A percentile compares a stretch with the other conserved stretches of the same genome.
Conservation (phyloP, 2,113 vertebrate species). For the Tinamus guttatus region DNA sequence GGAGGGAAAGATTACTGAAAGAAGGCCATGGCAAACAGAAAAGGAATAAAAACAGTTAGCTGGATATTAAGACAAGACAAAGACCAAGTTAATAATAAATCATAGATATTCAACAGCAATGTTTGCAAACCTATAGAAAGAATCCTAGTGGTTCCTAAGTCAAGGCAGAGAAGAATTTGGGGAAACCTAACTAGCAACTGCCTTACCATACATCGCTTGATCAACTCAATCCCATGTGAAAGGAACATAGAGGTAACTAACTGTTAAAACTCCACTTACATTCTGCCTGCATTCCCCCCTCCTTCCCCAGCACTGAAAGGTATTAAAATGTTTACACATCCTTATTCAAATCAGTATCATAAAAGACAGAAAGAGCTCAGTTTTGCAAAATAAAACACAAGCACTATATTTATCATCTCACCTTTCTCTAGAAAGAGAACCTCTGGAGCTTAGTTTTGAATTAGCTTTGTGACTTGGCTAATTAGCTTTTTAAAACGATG, state of each 20-base stretch:
- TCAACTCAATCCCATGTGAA: neutral
- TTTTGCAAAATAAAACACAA: neutral
- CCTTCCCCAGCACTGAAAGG: neutral
- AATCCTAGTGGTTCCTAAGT: neutral
- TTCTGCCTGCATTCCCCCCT: neutral
- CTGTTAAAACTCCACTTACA: neutral
- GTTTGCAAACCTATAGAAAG: neutral
- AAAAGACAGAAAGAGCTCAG: neutral
- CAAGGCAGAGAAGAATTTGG: neutral
- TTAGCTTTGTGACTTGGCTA: neutral
- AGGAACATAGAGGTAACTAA: neutral
- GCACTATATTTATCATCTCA: neutral
- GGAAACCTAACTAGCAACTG: neutral
- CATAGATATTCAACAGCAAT: neutral
- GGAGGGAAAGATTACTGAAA: neutral
- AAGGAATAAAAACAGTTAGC: neutral
- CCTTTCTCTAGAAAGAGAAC: neutral
- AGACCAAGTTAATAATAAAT: neutral
- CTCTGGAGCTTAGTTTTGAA: neutral
- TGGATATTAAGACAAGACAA: neutral
- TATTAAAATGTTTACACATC: fast-evolving
- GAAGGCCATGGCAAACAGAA: neutral
- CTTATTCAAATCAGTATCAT: neutral
- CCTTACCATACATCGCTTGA: neutral
- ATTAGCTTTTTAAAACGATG: neutral